These are phyloP conservation scores for Pseudomugil gertrudae DNA, from an alignment of 2,797 vertebrate genomes.

Conservation along the genomic window DNA sequence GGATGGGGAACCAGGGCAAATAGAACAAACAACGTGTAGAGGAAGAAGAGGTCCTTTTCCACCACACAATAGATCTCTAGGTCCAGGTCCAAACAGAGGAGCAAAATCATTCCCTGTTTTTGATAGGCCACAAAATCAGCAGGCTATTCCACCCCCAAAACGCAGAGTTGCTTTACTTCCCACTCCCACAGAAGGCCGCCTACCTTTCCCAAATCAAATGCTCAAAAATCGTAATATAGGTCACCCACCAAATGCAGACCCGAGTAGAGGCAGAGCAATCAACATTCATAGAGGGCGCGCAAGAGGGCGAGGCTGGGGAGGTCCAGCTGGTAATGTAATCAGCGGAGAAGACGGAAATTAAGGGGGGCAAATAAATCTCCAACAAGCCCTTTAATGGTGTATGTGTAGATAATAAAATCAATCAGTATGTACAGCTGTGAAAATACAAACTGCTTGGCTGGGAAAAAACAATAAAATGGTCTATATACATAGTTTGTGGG, in stretches of 20 bases:
- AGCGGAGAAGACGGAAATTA: constrained; percentile 67
- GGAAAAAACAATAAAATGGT: constrained; percentile 63
- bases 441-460: constrained; percentile 55
- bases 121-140: constrained; percentile 71
- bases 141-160: constrained; percentile 76
- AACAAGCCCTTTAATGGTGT: constrained; percentile 7
- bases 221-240: constrained; percentile 75
- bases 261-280: constrained; percentile 78
- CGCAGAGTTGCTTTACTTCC: constrained; percentile 89
- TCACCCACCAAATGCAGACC: constrained; percentile 66
- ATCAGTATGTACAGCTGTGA: neutral
- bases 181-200: constrained; percentile 82
- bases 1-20: constrained; percentile 20
- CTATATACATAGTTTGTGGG: constrained; percentile 57
- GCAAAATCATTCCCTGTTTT: constrained; percentile 74
- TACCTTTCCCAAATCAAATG: constrained; percentile 60
- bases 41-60: constrained; percentile 45
- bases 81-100: constrained; percentile 68
- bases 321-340: constrained; percentile 63
- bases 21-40: constrained; percentile 6
- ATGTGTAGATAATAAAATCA: constrained; percentile 36
- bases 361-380: constrained; percentile 49
- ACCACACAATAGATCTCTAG: constrained; percentile 49
- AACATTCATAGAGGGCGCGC: constrained; percentile 60
- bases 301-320: constrained; percentile 48